Evolutionary conservation across 2,797 vertebrate species (phyloP).

Genomic region (Lepilemur ruficaudatus): DNA sequence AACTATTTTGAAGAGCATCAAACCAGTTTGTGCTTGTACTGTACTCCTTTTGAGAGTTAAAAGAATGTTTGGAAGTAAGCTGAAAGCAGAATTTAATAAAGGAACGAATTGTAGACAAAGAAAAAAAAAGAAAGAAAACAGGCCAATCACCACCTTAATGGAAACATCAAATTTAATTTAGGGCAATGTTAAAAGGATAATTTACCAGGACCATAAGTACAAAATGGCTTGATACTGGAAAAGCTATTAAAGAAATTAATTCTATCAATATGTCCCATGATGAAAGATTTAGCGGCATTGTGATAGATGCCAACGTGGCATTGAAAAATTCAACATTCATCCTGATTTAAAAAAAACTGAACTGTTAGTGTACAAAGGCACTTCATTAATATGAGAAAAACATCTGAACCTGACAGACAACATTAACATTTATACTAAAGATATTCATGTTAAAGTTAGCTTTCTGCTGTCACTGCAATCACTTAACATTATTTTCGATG

Average conservation of each 20-base stretch:
- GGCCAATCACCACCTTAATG: neutral
- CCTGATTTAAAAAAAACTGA: neutral
- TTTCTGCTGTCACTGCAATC: neutral
- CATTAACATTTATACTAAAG: neutral
- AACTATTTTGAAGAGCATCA: neutral
- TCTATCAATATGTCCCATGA: neutral
- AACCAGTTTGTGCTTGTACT: neutral
- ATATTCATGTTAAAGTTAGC: neutral
- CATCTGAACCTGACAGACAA: neutral
- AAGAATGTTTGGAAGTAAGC: neutral
- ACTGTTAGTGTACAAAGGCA: neutral
- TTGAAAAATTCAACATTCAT: neutral
- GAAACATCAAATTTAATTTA: conserved; percentile 35
- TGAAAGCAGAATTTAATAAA: conserved; percentile 23
- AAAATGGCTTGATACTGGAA: conserved; percentile 1
- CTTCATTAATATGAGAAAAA: neutral
- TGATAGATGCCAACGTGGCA: neutral
- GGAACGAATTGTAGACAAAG: neutral
- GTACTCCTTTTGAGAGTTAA: neutral
- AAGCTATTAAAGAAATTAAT: conserved; percentile 18
- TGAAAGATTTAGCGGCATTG: neutral
- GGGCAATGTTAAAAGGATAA: neutral
- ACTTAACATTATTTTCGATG: neutral
- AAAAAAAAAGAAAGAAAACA: neutral
- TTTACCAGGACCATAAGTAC: neutral